Percentiles rank a stretch among this genome's conserved stretches.
phyloP scores from a whole-genome alignment of 1,140 invertebrate genomes.

The Mylabris phalerata region DNA sequence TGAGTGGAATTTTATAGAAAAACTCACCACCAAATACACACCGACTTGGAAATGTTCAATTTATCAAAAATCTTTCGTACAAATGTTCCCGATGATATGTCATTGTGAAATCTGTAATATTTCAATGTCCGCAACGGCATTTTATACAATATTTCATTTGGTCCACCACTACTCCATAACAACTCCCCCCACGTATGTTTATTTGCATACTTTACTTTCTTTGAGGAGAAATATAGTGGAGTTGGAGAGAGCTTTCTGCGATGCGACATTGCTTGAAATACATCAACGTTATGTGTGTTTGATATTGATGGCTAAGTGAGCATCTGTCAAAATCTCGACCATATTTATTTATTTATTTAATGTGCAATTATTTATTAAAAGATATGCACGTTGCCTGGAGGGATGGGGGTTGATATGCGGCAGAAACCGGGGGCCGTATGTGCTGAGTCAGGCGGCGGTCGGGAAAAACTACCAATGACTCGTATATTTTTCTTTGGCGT shows the following conservation, averaged over 20 bases:
- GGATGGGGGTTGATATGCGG: conserved; percentile 23
- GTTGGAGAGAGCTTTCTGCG: background rate
- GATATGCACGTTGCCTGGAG: background rate
- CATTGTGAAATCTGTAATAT: conserved; percentile 39
- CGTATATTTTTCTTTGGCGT: conserved; percentile 31
- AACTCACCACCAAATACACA: no score
- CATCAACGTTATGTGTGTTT: conserved; percentile 23
- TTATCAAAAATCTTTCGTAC: conserved; percentile 39
- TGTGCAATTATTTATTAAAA: background rate
- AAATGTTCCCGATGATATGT: conserved; percentile 40
- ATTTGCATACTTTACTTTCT: conserved; percentile 38
- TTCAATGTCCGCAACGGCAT: conserved; percentile 38
- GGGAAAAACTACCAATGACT: conserved; percentile 25
- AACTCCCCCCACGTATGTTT: conserved; percentile 34
- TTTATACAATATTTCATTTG: conserved; percentile 40
- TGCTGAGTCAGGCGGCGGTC: conserved; percentile 30
- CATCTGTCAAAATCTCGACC: conserved; percentile 37
- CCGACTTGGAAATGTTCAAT: conserved; percentile 18
- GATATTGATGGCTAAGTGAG: conserved; percentile 38
- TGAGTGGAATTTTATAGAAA: no score
- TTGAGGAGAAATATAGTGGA: conserved; percentile 38
- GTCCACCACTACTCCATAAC: conserved; percentile 31
- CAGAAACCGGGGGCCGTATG: conserved; percentile 28
- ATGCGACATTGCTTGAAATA: conserved; percentile 19
- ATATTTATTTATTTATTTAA: conserved; percentile 34